Evolutionary conservation across 2,888 invertebrate species (phyloP).

Genomic region (Atrina japonica): DNA sequence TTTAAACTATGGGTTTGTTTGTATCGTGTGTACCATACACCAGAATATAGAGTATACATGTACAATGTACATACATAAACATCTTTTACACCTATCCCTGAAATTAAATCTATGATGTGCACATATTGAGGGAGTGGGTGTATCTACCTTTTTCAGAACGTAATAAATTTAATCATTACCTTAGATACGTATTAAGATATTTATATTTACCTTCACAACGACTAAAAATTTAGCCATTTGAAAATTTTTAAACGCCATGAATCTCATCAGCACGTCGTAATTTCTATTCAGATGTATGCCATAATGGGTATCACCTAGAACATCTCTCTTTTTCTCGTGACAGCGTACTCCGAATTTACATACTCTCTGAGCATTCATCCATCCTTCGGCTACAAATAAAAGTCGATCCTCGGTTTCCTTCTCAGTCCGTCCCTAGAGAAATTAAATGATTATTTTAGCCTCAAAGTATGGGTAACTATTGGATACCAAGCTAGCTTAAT

Average conservation of each 20-base stretch:
- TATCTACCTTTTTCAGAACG: no score
- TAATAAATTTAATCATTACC: no score
- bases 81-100: no score
- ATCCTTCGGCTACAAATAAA: slow-evolving; percentile 49
- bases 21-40: no score
- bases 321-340: slow-evolving; percentile 45
- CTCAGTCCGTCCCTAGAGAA: slow-evolving; percentile 42
- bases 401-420: slow-evolving; percentile 44
- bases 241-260: slow-evolving; percentile 47
- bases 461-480: not conserved
- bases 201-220: slow-evolving; percentile 53
- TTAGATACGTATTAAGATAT: no score
- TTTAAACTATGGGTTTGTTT: no score
- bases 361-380: slow-evolving; percentile 47
- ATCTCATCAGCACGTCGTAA: slow-evolving; percentile 53
- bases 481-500: not conserved
- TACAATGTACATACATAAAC: no score
- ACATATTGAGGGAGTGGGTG: no score
- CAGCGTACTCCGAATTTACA: slow-evolving; percentile 48
- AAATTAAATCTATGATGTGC: no score
- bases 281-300: slow-evolving; percentile 55
- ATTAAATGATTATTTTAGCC: not conserved
- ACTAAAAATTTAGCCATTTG: slow-evolving; percentile 41
- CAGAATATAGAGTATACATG: no score
- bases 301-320: slow-evolving; percentile 54